Base-by-base conservation (phyloP, 2,888 invertebrate genomes). In the Oscheius sp. region DNA sequence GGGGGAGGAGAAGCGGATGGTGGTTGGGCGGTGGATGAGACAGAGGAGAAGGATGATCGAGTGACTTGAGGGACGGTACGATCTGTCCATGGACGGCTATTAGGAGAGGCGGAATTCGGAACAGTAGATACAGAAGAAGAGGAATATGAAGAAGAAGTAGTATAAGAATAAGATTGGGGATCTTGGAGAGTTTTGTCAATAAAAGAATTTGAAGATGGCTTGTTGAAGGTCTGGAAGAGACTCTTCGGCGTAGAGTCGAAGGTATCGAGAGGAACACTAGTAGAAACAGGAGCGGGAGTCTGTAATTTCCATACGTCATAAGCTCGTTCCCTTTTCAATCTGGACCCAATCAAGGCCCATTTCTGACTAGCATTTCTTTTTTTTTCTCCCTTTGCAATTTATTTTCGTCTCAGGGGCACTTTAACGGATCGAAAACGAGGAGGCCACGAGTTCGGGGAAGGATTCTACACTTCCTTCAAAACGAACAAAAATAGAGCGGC, bases 231-330 rank as follows among this genome's bases (percentile, higher is more conserved):
- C 49, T 58, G 35, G 70, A 56, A 63, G 43, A 61, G 63, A 58
- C 35, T 56, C 21, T 73, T 69, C 46, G 73, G 66, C 46, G 53
- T 73, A 13, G 58, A 29, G 69, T 73, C 66, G 53, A 69, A 61
- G 16, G 73, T 52, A 53, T 58, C 43, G 55, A 25, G 46, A 23
- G 63, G 46, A 12, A 25, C 49, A 55, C 46, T 45, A 27, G 35
- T n/a, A n/a, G n/a, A n/a, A n/a, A n/a, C 35, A 6, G 69, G 56
- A 23, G 45, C 23, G 23, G 45, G 3, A 58, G 3, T 61, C 61
- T 61, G 61, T 41, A 61, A 61, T 41, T 25, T 21, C 5, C n/a
- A 29, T 5, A n/a, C n/a, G n/a, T n/a, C n/a, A 9, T 35, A 35
- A 35, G 49, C 13, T 35, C 35, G 3, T 35, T 35, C 5, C 5